Evolutionary conservation across 2,113 vertebrate genomes (phyloP), one percentile per base, ranked within the genome.

Genomic region (Apus apus): DNA sequence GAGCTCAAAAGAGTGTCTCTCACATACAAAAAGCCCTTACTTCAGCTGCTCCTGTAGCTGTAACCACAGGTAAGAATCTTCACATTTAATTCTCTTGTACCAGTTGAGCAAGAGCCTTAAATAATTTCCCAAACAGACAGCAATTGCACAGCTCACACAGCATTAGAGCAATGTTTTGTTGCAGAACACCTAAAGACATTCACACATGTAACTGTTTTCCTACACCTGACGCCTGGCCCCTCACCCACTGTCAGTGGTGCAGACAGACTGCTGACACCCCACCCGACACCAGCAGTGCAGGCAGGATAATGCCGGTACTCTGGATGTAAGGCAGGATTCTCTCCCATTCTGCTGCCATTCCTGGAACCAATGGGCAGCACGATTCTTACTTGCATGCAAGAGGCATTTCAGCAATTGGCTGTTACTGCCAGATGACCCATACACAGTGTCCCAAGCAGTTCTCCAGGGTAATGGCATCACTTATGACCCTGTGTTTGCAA

Each of bases 271-370:
- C 30, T 1, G 8, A n/a, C 29, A n/a, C 17, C 58, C 58, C 43
- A 21, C 4, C 32, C 0, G 0, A 27, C 25, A 26, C 4, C 2
- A 1, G 57, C 46, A 13, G 38, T 0, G 0, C 1, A 4, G 34
- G 53, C 11, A 40, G 26, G 46, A 54, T 2, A 30, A 51, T 56
- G 79, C 62, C n/a, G 5, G 3, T 19, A 0, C 14, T 38, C 2
- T 2, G 11, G 64, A 20, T 0, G 4, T 8, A 29, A 51, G 30
- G 9, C 0, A 61, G n/a, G 19, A 17, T 60, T 66, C 40, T 32
- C 40, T 57, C 23, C 90, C 43, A 3, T 4, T 34, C 38, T 26
- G 3, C 1, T 6, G 38, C 29, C 5, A 7, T 0, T 29, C 46
- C 48, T 32, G 26, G 29, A 76, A 87, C 34, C 54, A 34, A 88